Conservation (phyloP, 2,888 invertebrate genomes). For the Epinotia ramella region DNA sequence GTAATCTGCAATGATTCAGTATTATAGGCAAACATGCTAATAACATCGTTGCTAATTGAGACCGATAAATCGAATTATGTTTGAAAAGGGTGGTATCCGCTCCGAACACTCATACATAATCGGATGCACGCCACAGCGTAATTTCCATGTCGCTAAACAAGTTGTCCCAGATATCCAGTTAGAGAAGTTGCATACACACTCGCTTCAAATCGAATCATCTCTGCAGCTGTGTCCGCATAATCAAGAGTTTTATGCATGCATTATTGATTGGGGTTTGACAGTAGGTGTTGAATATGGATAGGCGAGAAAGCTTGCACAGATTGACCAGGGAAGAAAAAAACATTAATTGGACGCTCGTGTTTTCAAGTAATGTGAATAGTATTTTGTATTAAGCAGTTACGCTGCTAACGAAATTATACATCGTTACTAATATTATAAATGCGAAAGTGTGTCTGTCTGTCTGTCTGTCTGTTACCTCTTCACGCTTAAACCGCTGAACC, state of each 20-base stretch:
- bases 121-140: slow-evolving; percentile 14
- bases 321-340: not conserved
- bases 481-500: too few relatives aligned
- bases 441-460: too few relatives aligned
- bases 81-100: not conserved
- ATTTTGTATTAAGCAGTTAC: too few relatives aligned
- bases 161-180: slow-evolving; percentile 14
- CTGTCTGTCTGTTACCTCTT: too few relatives aligned
- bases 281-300: not conserved
- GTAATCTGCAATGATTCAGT: too few relatives aligned
- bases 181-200: slow-evolving; percentile 12
- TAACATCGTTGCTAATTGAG: not conserved
- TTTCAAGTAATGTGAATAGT: not conserved
- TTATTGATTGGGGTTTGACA: slow-evolving; percentile 13
- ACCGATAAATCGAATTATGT: not conserved
- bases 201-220: slow-evolving; percentile 22
- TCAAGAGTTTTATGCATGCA: slow-evolving; percentile 31
- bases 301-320: not conserved
- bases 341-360: not conserved
- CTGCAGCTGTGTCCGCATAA: slow-evolving; percentile 24
- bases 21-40: not conserved
- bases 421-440: too few relatives aligned
- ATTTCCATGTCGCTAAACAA: slow-evolving; percentile 28
- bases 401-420: too few relatives aligned
- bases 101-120: slow-evolving; percentile 4